Evolutionary conservation across 2,113 vertebrate species (phyloP).

Genomic region (Bujurquina vittata): DNA sequence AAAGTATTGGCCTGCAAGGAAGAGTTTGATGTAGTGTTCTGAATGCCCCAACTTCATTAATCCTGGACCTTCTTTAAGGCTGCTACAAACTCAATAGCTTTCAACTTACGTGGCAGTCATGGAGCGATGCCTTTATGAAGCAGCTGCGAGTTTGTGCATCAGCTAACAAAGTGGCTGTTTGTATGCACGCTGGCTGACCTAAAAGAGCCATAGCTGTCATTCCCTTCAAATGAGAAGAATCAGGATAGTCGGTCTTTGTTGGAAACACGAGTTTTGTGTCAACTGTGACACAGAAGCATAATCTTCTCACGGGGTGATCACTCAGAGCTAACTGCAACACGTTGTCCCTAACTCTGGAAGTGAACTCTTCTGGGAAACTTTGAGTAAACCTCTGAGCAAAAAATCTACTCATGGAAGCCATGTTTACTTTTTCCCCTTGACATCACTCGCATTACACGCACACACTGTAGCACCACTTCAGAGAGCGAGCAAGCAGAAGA

Average conservation of each 20-base stretch:
- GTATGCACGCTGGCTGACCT: background rate
- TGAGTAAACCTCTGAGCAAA: slow-evolving; percentile 56
- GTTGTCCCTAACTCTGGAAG: slow-evolving; percentile 22
- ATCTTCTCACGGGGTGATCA: slow-evolving; percentile 11
- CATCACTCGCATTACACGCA: slow-evolving; percentile 40
- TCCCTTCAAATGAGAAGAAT: background rate
- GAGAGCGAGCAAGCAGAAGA: background rate
- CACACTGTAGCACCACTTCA: background rate
- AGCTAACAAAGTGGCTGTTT: background rate
- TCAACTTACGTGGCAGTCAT: slow-evolving; percentile 4
- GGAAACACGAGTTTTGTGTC: background rate
- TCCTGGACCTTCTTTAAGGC: slow-evolving; percentile 25
- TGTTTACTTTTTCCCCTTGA: slow-evolving; percentile 62
- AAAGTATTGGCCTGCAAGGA: slow-evolving; percentile 13
- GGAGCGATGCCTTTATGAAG: slow-evolving; percentile 28
- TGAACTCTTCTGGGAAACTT: slow-evolving; percentile 48
- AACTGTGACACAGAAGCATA: slow-evolving; percentile 15
- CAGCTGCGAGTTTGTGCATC: background rate
- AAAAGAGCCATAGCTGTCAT: background rate
- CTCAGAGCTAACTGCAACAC: slow-evolving; percentile 15
- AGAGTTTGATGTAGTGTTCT: slow-evolving; percentile 30
- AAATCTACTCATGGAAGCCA: slow-evolving; percentile 57
- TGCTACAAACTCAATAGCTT: slow-evolving; percentile 16
- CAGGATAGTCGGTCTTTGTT: background rate
- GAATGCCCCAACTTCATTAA: slow-evolving; percentile 38